phyloP scores from a whole-genome alignment of 2,888 invertebrate genomes.

The Orthonychiurus folsomi region DNA sequence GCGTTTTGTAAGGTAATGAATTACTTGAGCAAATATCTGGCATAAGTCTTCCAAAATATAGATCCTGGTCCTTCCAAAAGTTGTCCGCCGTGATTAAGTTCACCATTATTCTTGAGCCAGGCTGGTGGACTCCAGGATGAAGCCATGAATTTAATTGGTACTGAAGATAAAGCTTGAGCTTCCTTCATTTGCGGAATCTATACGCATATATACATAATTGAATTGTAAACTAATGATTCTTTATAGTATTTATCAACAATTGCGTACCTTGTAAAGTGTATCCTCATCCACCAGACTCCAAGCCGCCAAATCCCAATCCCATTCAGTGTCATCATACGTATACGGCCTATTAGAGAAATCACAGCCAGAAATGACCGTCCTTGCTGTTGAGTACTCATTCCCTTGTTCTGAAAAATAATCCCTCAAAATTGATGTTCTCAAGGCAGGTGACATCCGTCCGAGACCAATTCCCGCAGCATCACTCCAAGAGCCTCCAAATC shows the following conservation, averaged over 20 bases:
- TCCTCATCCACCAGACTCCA: constrained; percentile 63
- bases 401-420: constrained; percentile 27
- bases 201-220: no score
- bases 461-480: constrained; percentile 27
- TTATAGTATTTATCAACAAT: no score
- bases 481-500: constrained; percentile 30
- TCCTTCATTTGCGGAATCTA: constrained; percentile 35
- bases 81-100: constrained; percentile 33
- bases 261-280: constrained; percentile 56
- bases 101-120: constrained; percentile 49
- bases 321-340: constrained; percentile 25
- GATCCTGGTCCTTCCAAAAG: constrained; percentile 26
- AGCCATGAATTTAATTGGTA: constrained; percentile 44
- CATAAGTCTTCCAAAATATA: constrained; percentile 26
- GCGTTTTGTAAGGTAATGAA: no score
- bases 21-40: constrained; percentile 31
- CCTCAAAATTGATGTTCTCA: constrained; percentile 18
- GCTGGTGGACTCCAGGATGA: constrained; percentile 50
- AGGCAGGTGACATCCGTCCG: constrained; percentile 18
- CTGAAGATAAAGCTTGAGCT: constrained; percentile 16
- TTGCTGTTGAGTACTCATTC: constrained; percentile 26
- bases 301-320: constrained; percentile 48
- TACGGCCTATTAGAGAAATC: constrained; percentile 33
- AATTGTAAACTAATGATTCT: background rate
- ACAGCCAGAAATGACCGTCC: constrained; percentile 30